Evolutionary conservation across 2,888 invertebrate genomes (phyloP).

Genomic region (Brachynemurus nebulosus): DNA sequence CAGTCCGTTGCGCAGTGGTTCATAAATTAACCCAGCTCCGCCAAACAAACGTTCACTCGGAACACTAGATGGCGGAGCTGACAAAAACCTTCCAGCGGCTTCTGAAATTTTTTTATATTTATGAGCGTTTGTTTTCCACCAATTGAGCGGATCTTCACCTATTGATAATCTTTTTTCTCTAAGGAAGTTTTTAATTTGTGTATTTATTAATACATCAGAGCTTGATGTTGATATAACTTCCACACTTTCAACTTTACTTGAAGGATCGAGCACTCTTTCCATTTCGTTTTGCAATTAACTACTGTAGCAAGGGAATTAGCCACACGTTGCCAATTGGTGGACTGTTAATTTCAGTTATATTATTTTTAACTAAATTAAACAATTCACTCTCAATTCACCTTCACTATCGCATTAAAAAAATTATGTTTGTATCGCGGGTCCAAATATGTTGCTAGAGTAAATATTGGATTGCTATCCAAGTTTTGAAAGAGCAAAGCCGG

Average conservation of each 20-base stretch:
- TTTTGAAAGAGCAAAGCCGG: no score
- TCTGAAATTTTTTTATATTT: conserved; percentile 7
- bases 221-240: no score
- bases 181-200: conserved; percentile 3
- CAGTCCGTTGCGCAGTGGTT: conserved; percentile 7
- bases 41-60: conserved; percentile 18
- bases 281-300: conserved; percentile 11
- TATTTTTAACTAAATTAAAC: conserved; percentile 14
- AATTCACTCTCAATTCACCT: conserved; percentile 19
- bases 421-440: conserved; percentile 22
- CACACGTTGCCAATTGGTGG: conserved; percentile 4
- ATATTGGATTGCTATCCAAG: no score
- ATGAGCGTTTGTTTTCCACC: conserved; percentile 6
- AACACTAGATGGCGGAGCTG: conserved; percentile 18
- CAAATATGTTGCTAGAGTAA: conserved; percentile 20
- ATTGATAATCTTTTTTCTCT: conserved; percentile 6
- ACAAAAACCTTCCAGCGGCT: conserved; percentile 13
- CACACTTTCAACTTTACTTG: conserved; percentile 2
- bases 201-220: background rate
- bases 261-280: conserved; percentile 6
- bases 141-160: conserved; percentile 9
- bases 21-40: conserved; percentile 14
- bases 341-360: conserved; percentile 8
- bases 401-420: conserved; percentile 19
- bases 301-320: no score